phyloP scores from a whole-genome alignment of 2,888 invertebrate species.

The Azorinus chamasolen region DNA sequence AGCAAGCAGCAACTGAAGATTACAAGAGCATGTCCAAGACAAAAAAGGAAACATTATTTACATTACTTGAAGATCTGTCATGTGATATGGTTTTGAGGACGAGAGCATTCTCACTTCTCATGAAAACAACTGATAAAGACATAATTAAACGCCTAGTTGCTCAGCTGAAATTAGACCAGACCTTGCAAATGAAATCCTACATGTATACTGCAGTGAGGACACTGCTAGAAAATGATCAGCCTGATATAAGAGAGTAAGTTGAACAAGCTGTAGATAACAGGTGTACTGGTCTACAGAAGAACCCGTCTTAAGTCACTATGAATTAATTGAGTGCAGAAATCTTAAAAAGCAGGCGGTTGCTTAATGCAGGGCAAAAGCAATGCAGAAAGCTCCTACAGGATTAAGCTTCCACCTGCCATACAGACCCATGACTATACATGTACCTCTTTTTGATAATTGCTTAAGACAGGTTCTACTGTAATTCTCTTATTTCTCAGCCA shows the following conservation, averaged over 20 bases:
- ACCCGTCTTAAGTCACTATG: no score
- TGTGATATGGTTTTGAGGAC: conserved; percentile 46
- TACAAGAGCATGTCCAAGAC: conserved; percentile 8
- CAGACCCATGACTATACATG: no score
- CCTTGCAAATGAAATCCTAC: conserved; percentile 57
- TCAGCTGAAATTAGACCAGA: conserved; percentile 29
- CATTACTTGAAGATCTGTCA: conserved; percentile 24
- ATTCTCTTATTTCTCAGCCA: no score
- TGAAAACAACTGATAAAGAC: conserved; percentile 48
- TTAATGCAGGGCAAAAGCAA: no score
- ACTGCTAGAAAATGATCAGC: conserved; percentile 62
- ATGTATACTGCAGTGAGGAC: conserved; percentile 59
- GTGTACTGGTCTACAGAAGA: no score
- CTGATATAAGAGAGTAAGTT: conserved; percentile 52
- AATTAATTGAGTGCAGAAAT: no score
- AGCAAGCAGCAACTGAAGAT: not conserved
- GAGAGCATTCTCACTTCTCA: conserved; percentile 59
- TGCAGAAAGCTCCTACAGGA: no score
- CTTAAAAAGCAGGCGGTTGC: no score
- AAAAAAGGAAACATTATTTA: conserved; percentile 26
- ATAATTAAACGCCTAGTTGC: conserved; percentile 42
- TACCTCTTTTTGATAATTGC: no score
- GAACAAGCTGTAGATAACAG: no score
- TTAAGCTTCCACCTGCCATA: no score
- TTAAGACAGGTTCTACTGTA: no score